Conservation (phyloP, 1,140 invertebrate genomes). For the Popillia japonica region DNA sequence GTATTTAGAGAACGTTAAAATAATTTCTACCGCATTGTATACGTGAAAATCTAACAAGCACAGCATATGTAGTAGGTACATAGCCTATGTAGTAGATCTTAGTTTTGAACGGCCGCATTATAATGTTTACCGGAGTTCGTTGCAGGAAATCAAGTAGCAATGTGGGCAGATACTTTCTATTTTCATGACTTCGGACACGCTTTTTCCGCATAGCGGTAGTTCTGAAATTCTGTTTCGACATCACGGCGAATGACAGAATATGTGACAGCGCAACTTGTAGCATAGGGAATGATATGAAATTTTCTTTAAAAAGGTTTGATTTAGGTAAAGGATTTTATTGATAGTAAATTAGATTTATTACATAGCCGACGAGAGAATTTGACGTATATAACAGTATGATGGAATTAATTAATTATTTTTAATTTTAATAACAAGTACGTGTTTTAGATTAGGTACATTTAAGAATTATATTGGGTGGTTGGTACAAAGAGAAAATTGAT, state of each 20-base stretch:
- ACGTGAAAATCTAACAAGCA: too few species aligned
- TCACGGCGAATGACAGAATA: not conserved
- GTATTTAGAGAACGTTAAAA: too few species aligned
- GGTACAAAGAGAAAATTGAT: too few species aligned
- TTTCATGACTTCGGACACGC: slow-evolving; percentile 4
- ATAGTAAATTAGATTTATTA: not conserved
- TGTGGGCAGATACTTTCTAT: slow-evolving; percentile 21
- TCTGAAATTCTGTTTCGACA: not conserved
- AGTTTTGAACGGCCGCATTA: not conserved
- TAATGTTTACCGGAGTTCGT: not conserved
- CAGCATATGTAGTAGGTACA: not conserved
- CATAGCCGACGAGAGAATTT: too few species aligned
- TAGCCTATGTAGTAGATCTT: not conserved
- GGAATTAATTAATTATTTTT: too few species aligned
- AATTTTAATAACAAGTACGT: too few species aligned
- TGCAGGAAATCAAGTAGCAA: not conserved
- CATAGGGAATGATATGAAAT: not conserved
- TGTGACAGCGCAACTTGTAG: too few species aligned
- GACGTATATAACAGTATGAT: too few species aligned
- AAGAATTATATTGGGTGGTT: too few species aligned
- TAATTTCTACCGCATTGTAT: too few species aligned
- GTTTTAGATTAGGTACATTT: too few species aligned
- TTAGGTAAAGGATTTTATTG: not conserved
- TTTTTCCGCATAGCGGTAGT: not conserved
- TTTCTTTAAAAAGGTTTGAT: not conserved